Evolutionary conservation across 2,888 invertebrate species (phyloP), one percentile per base, ranked within the genome.

Genomic region (Noctua comes): DNA sequence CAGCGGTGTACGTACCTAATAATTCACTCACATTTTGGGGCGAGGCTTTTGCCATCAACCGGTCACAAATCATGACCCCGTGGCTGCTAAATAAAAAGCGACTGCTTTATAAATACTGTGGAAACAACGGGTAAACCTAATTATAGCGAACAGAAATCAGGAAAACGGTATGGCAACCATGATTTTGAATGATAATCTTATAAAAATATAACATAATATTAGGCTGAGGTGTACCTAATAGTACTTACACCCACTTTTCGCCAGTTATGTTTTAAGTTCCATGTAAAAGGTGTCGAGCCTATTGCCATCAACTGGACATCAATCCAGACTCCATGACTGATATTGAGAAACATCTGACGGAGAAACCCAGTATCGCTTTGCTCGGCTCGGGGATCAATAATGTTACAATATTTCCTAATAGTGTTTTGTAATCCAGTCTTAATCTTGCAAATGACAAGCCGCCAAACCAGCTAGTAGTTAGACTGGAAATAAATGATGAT

Each of bases 401-500:
- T 57, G 18, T 62, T 62, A 3, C 2, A 62, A 36, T 10, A 64
- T 10, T 64, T 64, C 21, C 1, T 21, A 21, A 27, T 31, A 57
- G 13, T 57, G 54, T 5, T 57, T 24, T 18, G 4, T 57, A 57
- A 74, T 57, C 43, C 4, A 68, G 68, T 31, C 24, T 62, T n/a
- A 4, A 18, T 59, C 7, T 57, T 46, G 18, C 2, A 18, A 59
- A 68, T 36, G 40, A 18, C 10, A 64, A 65, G 36, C 2, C 4
- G 40, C 27, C 36, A 65, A 79, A 65, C 36, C 54, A 79, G n/a
- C 31, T 21, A 43, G 27, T 27, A 59, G 13, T 36, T 36, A 13
- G 16, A 68, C 72, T 51, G 6, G 59, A 68, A 43, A 73, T 54
- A 73, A 80, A 68, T 43, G 7, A 27, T 73, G n/a, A 68, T 73